These are phyloP conservation scores for Setophaga petechia DNA, from an alignment of 2,113 vertebrate species.

Conservation along the genomic window DNA sequence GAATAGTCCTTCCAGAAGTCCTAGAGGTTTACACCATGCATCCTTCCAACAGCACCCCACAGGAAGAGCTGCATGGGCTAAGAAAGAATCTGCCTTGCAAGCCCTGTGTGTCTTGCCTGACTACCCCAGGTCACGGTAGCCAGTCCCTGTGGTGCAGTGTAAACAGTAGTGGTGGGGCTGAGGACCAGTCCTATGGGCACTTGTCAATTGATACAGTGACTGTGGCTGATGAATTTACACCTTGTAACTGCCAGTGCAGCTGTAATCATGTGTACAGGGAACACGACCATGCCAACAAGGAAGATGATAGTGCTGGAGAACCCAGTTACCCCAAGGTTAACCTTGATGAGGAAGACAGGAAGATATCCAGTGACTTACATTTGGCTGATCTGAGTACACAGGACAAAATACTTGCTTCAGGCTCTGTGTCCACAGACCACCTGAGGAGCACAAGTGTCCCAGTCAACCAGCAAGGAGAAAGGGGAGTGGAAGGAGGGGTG, in stretches of 20 bases:
- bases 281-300: not conserved
- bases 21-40: constrained; percentile 51
- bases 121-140: not conserved
- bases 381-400: not conserved
- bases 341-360: constrained; percentile 12
- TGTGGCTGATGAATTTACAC: constrained; percentile 72
- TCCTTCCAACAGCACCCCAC: not conserved
- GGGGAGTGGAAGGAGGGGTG: not conserved
- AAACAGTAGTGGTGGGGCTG: constrained; percentile 29
- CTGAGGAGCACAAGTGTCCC: not conserved
- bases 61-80: not conserved
- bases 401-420: constrained; percentile 40
- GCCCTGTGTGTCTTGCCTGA: not conserved
- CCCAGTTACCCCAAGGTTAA: constrained; percentile 67
- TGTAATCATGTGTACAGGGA: constrained; percentile 8
- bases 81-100: not conserved
- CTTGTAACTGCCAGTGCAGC: constrained; percentile 32
- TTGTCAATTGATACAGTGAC: constrained; percentile 88
- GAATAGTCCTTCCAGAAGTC: constrained; percentile 26
- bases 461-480: not conserved
- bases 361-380: not conserved
- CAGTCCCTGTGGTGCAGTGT: not conserved
- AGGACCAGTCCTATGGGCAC: constrained; percentile 71
- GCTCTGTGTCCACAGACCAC: constrained; percentile 38
- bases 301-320: constrained; percentile 10